These are phyloP conservation scores for Leptopilina clavipes DNA, from an alignment of 1,140 invertebrate species.

Conservation along the genomic window DNA sequence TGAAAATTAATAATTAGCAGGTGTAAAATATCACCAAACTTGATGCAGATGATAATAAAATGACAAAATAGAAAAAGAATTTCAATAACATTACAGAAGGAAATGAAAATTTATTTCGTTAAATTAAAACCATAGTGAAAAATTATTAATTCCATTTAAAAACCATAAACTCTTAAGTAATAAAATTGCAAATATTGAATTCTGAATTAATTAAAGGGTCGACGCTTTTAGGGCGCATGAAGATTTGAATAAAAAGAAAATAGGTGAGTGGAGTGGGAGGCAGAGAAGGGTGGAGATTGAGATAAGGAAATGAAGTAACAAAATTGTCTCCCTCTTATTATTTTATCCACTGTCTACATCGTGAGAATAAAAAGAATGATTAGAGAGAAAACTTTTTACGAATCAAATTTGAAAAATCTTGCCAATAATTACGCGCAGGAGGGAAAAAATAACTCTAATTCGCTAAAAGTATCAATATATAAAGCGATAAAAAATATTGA, in stretches of 20 bases:
- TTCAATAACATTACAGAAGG: too few species aligned
- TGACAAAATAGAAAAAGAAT: too few species aligned
- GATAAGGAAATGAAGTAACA: not conserved
- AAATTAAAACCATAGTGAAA: too few species aligned
- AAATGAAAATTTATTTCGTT: not conserved
- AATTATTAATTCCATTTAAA: too few species aligned
- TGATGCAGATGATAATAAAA: too few species aligned
- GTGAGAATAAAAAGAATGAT: not conserved
- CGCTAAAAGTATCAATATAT: conserved; percentile 8
- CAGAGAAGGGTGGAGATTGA: conserved; percentile 7
- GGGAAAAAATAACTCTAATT: not conserved
- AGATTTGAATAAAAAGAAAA: conserved; percentile 41
- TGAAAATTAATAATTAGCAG: too few species aligned
- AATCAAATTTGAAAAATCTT: not conserved
- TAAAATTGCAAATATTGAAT: not conserved
- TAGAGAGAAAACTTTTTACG: not conserved
- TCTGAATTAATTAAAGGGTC: not conserved
- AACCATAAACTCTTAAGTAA: not conserved
- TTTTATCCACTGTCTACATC: not conserved
- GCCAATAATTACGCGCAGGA: not conserved
- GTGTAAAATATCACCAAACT: too few species aligned
- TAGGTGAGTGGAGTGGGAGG: conserved; percentile 31
- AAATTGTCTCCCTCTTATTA: not conserved
- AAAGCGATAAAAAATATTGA: conserved; percentile 35
- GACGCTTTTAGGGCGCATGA: not conserved